A percentile compares a stretch with the other conserved stretches of the same genome.
phyloP scores from a whole-genome alignment of 2,797 vertebrate genomes.

The Cygnus olor region DNA sequence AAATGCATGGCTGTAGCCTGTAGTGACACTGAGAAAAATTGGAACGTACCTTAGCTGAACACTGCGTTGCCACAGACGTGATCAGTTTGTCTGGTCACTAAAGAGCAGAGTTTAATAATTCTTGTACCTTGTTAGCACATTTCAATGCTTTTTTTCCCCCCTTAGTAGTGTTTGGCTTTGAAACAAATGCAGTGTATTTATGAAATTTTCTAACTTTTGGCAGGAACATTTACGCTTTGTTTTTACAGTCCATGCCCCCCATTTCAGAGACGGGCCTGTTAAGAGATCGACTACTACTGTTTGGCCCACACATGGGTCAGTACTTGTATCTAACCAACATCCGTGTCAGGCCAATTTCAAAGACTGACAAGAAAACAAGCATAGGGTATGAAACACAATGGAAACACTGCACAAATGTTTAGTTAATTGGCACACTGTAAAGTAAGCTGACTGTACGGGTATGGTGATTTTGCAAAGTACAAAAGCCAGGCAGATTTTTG shows the following conservation, averaged over 20 bases:
- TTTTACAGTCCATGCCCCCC: background rate
- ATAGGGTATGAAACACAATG: background rate
- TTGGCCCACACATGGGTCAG: background rate
- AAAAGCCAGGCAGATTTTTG: background rate
- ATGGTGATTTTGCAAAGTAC: background rate
- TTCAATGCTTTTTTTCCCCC: background rate
- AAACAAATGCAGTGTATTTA: background rate
- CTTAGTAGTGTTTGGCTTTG: background rate
- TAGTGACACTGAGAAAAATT: background rate
- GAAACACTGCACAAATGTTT: background rate
- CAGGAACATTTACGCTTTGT: background rate
- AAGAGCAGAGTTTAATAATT: background rate
- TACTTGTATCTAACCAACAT: background rate
- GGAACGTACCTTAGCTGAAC: background rate
- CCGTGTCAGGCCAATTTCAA: background rate
- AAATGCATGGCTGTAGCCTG: background rate
- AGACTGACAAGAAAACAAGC: background rate
- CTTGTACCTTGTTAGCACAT: background rate
- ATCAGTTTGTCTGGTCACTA: background rate
- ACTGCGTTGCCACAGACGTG: fast-evolving
- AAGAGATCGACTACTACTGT: background rate
- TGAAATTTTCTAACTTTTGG: background rate
- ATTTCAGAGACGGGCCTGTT: background rate
- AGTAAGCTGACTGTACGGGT: background rate
- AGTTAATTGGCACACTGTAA: background rate